Conservation (phyloP, 2,113 vertebrate genomes). For the Sitta europaea region DNA sequence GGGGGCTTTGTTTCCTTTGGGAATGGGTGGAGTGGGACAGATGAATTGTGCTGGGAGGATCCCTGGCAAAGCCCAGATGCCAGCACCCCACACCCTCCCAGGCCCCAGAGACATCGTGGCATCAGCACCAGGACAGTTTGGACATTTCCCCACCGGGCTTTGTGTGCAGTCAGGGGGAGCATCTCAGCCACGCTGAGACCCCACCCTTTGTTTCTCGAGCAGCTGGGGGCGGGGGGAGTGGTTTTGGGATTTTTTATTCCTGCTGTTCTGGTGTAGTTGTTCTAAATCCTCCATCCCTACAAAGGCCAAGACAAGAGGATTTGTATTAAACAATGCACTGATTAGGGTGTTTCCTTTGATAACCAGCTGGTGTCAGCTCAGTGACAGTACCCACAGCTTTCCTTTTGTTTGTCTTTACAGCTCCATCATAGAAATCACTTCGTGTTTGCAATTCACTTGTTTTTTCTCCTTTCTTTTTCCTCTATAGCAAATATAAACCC, state of each 20-base stretch:
- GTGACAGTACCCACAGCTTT: neutral
- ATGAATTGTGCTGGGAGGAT: neutral
- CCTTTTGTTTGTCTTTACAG: neutral
- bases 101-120: neutral
- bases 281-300: neutral
- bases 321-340: neutral
- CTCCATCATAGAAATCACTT: neutral
- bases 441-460: neutral
- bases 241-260: neutral
- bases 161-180: neutral
- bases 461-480: neutral
- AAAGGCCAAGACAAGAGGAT: neutral
- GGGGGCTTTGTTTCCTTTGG: neutral
- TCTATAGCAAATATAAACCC: neutral
- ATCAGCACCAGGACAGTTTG: neutral
- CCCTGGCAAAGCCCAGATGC: neutral
- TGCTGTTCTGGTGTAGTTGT: neutral
- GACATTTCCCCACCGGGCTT: neutral
- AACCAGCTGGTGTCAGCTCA: neutral
- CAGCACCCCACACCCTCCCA: neutral
- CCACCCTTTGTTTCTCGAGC: neutral
- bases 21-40: too few relatives aligned
- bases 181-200: neutral
- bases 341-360: neutral
- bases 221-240: fast-evolving